Conservation (phyloP, 2,113 vertebrate species). For the Tichodroma muraria region DNA sequence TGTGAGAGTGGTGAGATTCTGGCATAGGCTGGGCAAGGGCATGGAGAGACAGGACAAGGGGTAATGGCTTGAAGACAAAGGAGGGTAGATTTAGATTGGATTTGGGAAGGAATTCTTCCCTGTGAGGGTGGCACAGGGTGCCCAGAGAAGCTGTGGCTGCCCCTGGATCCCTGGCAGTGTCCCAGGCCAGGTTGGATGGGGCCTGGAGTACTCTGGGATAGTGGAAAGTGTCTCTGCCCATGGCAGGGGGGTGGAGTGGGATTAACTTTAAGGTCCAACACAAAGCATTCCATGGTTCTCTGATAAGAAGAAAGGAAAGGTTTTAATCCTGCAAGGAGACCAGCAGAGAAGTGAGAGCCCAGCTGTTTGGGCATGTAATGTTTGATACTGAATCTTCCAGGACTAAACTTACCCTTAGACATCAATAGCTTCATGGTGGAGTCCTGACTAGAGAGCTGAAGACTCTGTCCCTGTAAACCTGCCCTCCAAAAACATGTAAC, state of each 20-base stretch:
- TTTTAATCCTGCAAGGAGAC: not conserved
- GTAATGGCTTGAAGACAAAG: not conserved
- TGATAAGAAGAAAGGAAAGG: not conserved
- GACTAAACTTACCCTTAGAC: not conserved
- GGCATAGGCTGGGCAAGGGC: not conserved
- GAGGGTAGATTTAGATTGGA: not conserved
- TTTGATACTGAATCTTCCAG: not conserved
- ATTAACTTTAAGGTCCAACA: not conserved
- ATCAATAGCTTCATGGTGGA: not conserved
- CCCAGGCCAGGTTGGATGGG: not conserved
- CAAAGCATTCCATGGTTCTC: not conserved
- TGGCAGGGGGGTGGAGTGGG: too few species aligned
- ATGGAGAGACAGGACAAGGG: not conserved
- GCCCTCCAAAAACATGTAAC: not conserved
- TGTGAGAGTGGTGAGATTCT: not conserved
- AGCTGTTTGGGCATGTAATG: rapidly evolving
- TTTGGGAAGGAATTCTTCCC: not conserved
- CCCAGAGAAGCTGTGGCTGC: not conserved
- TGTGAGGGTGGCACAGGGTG: not conserved
- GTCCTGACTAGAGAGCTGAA: not conserved
- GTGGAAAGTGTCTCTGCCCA: not conserved
- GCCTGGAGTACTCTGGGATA: not conserved
- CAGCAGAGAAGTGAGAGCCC: not conserved
- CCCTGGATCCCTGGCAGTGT: not conserved
- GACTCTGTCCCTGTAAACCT: not conserved